A percentile compares a stretch with the other conserved stretches of the same genome.
Conservation (phyloP, 2,888 invertebrate species). For the Vanessa cardui region DNA sequence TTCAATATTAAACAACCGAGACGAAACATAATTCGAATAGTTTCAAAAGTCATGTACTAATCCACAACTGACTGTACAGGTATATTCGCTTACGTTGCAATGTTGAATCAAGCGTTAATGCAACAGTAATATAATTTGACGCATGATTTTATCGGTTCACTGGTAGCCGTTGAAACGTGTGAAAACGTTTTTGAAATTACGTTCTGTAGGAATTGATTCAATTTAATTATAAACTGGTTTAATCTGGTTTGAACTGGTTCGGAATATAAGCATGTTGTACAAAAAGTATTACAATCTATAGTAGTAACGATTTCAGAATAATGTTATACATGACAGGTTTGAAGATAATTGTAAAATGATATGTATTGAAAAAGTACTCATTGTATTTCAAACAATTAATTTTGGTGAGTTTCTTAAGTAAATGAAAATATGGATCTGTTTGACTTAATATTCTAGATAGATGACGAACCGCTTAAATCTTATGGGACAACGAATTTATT, state of each 20-base stretch:
- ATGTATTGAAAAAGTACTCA: background rate
- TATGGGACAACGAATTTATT: background rate
- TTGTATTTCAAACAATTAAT: background rate
- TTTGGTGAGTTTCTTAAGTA: background rate
- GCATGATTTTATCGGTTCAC: slow-evolving; percentile 50
- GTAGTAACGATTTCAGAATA: background rate
- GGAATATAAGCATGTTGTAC: background rate
- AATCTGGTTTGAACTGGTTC: slow-evolving; percentile 26
- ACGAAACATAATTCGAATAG: background rate
- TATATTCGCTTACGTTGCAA: slow-evolving; percentile 10
- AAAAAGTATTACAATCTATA: background rate
- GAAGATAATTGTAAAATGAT: background rate
- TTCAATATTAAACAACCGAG: background rate
- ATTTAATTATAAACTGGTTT: slow-evolving; percentile 53
- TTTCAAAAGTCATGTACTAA: slow-evolving; percentile 9
- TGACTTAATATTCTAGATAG: background rate
- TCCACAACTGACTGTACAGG: background rate
- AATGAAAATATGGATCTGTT: background rate
- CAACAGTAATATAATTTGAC: slow-evolving; percentile 50
- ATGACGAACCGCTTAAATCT: background rate
- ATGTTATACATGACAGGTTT: background rate
- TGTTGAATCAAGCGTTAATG: slow-evolving; percentile 44
- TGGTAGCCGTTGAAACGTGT: slow-evolving; percentile 47
- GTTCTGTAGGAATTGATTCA: slow-evolving; percentile 42
- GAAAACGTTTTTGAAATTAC: slow-evolving; percentile 49